Evolutionary conservation across 2,888 invertebrate genomes (phyloP).

Genomic region (Drosophila limbata): DNA sequence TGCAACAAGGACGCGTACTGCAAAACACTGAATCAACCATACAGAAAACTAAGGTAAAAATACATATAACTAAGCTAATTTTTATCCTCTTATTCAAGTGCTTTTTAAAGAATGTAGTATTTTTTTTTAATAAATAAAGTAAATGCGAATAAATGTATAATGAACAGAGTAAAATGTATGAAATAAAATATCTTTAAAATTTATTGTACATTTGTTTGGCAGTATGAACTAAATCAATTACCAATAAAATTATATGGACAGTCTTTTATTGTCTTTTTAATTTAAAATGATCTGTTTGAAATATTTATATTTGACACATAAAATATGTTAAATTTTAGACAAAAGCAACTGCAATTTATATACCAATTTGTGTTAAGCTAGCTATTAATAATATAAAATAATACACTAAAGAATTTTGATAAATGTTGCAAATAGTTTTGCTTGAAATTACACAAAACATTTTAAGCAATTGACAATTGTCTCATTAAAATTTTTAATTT

Average conservation of each 20-base stretch:
- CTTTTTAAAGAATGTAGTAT: neutral
- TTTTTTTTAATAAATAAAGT: too few relatives aligned
- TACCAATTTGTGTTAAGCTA: neutral
- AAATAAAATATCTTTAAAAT: neutral
- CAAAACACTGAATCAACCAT: neutral
- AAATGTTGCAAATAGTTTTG: neutral
- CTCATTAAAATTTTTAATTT: neutral
- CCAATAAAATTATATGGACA: neutral
- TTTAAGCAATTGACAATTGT: neutral
- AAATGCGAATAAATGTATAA: too few relatives aligned
- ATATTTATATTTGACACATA: neutral
- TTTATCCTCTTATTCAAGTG: neutral
- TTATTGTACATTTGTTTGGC: neutral
- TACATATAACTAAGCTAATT: neutral
- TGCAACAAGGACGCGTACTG: conserved; percentile 42
- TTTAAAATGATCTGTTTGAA: neutral
- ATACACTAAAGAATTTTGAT: neutral
- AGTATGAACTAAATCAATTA: conserved; percentile 8
- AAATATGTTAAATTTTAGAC: neutral
- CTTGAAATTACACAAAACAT: neutral
- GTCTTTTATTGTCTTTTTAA: neutral
- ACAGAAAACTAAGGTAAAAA: conserved; percentile 38
- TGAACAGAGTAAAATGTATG: neutral
- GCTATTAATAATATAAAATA: too few relatives aligned
- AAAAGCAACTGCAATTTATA: neutral